Conservation (phyloP, 2,113 vertebrate genomes). For the Menura novaehollandiae region DNA sequence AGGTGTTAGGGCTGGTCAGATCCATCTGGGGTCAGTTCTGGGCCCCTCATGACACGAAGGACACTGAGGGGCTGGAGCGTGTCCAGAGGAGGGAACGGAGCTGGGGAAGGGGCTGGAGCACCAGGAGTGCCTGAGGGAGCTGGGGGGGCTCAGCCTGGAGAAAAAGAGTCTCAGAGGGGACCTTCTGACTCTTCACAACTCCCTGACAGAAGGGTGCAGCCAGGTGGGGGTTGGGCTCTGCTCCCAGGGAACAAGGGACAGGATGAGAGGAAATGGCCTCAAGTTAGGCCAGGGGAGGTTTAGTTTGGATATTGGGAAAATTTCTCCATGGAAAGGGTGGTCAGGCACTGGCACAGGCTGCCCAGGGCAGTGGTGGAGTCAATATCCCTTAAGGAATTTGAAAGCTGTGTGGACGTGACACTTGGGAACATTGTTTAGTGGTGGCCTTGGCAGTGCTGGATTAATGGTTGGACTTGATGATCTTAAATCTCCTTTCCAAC, state of each 20-base stretch:
- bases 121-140: background rate
- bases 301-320: background rate
- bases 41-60: background rate
- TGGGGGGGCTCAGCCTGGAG: background rate
- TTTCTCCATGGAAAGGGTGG: background rate
- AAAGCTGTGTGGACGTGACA: background rate
- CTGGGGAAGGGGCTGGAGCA: background rate
- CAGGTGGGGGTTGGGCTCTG: rapidly evolving
- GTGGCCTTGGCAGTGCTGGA: background rate
- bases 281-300: rapidly evolving
- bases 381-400: background rate
- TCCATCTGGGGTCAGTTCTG: background rate
- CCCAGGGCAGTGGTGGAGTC: background rate
- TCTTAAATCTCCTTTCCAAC: background rate
- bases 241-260: background rate
- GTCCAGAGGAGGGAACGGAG: rapidly evolving
- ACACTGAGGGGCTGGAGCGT: rapidly evolving
- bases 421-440: background rate
- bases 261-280: rapidly evolving
- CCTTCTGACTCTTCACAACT: background rate
- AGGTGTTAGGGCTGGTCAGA: background rate
- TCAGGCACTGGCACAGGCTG: background rate
- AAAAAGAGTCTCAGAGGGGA: background rate
- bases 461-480: background rate
- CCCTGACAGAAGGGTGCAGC: background rate